Evolutionary conservation across 23 tunicate species (phyloP), one percentile per base, ranked within the genome.

Genomic region (Trididemnum nubilum): DNA sequence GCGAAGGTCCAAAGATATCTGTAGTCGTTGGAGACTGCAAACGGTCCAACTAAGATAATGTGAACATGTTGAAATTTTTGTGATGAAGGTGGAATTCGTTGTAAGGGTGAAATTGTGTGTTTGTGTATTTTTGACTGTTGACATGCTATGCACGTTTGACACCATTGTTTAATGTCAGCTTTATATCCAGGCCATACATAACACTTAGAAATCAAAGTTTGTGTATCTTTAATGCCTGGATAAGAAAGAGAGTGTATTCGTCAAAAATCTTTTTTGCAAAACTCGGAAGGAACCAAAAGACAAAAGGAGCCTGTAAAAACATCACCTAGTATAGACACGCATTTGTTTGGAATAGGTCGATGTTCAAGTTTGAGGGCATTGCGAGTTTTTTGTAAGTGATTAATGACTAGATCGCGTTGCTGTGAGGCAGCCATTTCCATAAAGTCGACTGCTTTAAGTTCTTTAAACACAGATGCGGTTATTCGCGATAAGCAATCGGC

Each of bases 1-100:
- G 50, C 31, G 38, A 52, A 33, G 18, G 70, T 77, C 12, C 77
- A 36, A 2, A 85, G 0, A 33, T 85, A 85, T 1, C 36, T 24
- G 36, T 65, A 69, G 0, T 78, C 83, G 33, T 65, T 32, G 25
- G 60, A 49, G 1, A 49, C 34, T 2, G 89, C 83, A 25, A 85
- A 77, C 9, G 89, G 89, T 3, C 89, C 83, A 40, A 78, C 83
- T 1, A 85, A 37, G 33, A 72, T 83, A 0, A 85, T 65, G 1
- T 77, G 60, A 23, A 85, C 40, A 66, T 67, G 65, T 0, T 28
- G 18, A 77, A 85, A 85, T 44, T 82, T 66, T 18, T 15, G 34
- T 0, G 30, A 21, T 9, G 83, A 59, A 1, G 26, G 33, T 0
- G 25, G 0, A 34, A 61, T 65, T 22, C 9, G 31, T n/a, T 65